These are phyloP conservation scores for Proales similis DNA, from an alignment of 1,140 invertebrate genomes.

Conservation along the genomic window DNA sequence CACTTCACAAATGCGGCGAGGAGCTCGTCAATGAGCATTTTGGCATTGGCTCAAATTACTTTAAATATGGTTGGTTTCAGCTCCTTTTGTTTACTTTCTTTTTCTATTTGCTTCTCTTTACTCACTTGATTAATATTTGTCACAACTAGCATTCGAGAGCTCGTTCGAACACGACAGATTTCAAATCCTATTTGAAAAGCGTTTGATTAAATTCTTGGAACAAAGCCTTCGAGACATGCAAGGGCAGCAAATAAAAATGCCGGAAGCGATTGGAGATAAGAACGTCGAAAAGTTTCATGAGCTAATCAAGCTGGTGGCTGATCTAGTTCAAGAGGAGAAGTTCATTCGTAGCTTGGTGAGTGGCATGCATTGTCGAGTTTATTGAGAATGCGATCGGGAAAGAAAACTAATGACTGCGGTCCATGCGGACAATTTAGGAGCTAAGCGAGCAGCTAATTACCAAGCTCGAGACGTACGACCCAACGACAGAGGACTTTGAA, in stretches of 20 bases:
- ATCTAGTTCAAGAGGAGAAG: not conserved
- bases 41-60: conserved; percentile 10
- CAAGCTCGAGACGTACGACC: too few relatives aligned
- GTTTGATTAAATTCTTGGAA: conserved; percentile 15
- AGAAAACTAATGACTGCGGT: too few relatives aligned
- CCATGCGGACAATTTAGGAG: too few relatives aligned
- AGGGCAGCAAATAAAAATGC: too few relatives aligned
- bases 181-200: conserved; percentile 33
- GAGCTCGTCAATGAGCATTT: conserved; percentile 28
- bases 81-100: too few relatives aligned
- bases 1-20: conserved; percentile 24
- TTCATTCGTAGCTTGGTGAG: not conserved
- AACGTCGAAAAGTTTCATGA: not conserved
- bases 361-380: not conserved
- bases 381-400: conserved; percentile 5
- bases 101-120: too few relatives aligned
- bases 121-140: not conserved
- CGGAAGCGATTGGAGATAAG: not conserved
- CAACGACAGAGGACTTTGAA: too few relatives aligned
- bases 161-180: conserved; percentile 22
- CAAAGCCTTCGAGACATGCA: conserved; percentile 8
- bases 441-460: too few relatives aligned
- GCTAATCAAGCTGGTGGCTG: conserved; percentile 6
- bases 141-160: conserved; percentile 1
- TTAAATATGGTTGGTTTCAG: not conserved